These are phyloP conservation scores for Stenolophus ochropezus DNA, from an alignment of 2,888 invertebrate species.

Conservation along the genomic window DNA sequence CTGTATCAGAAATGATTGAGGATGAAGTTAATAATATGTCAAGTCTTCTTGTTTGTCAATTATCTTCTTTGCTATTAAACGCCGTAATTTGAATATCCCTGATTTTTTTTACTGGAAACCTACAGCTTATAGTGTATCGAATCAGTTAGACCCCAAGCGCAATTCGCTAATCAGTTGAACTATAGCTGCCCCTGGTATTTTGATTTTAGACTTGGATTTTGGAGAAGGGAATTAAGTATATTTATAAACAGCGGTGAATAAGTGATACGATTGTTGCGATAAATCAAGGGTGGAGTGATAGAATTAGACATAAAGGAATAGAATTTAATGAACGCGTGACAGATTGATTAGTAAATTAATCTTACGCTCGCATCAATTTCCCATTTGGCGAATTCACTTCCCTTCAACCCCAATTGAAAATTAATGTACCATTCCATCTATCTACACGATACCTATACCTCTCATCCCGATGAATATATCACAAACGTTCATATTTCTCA, in stretches of 20 bases:
- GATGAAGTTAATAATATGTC: no score
- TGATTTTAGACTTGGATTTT: no score
- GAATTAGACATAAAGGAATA: slow-evolving; percentile 36
- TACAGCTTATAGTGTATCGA: no score
- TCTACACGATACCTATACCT: background rate
- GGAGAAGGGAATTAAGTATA: background rate
- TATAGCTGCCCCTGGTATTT: no score
- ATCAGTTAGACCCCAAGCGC: no score
- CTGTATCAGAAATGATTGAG: no score
- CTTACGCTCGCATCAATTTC: slow-evolving; percentile 42
- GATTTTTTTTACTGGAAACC: no score
- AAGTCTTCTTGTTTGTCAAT: no score
- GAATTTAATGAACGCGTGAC: slow-evolving; percentile 40
- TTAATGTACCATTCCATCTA: slow-evolving; percentile 38
- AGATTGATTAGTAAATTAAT: slow-evolving; percentile 46
- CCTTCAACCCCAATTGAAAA: slow-evolving; percentile 43
- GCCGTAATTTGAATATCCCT: no score
- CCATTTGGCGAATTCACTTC: slow-evolving; percentile 36
- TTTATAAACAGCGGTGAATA: slow-evolving; percentile 3
- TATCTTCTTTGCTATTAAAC: no score
- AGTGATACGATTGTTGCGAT: slow-evolving; percentile 13
- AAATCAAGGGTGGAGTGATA: slow-evolving; percentile 28
- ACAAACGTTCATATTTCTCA: slow-evolving; percentile 31
- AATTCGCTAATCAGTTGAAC: no score
- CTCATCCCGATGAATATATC: slow-evolving; percentile 35